Evolutionary conservation across 2,888 invertebrate genomes (phyloP).

Genomic region (Cacoxenus indagator): DNA sequence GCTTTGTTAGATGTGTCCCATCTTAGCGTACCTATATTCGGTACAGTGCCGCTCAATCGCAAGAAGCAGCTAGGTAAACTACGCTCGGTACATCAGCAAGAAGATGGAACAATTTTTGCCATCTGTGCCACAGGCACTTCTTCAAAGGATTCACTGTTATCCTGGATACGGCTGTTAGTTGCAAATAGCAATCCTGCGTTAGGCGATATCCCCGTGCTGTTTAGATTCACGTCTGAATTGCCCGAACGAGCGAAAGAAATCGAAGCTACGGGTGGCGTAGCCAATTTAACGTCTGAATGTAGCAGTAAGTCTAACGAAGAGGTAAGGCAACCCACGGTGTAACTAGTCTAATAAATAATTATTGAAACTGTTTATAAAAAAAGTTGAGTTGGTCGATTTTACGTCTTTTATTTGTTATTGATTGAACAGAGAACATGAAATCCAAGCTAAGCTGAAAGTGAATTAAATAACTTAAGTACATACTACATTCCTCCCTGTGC

Average conservation of each 20-base stretch:
- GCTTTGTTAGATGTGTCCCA: conserved; percentile 77
- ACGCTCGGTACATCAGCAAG: conserved; percentile 89
- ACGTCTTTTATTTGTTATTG: no score
- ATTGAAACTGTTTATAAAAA: background rate
- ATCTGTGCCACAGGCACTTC: conserved; percentile 93
- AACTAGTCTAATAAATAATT: background rate
- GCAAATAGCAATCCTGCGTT: conserved; percentile 81
- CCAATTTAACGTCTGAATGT: conserved; percentile 30
- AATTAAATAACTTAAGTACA: no score
- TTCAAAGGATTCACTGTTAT: conserved; percentile 90
- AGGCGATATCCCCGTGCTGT: conserved; percentile 84
- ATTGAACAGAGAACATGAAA: no score
- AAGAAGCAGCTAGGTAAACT: conserved; percentile 70
- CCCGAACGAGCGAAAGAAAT: conserved; percentile 54
- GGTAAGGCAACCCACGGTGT: background rate
- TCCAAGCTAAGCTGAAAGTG: no score
- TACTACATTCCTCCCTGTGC: no score
- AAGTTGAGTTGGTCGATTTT: no score
- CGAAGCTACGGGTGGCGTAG: conserved; percentile 38
- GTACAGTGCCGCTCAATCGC: conserved; percentile 69
- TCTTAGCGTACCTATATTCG: conserved; percentile 75
- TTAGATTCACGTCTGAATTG: conserved; percentile 78
- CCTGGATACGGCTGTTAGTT: conserved; percentile 89
- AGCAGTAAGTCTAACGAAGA: conserved; percentile 22
- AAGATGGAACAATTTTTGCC: conserved; percentile 89